These are phyloP conservation scores for Heptranchias perlo DNA, from an alignment of 2,113 vertebrate species.

Conservation along the genomic window DNA sequence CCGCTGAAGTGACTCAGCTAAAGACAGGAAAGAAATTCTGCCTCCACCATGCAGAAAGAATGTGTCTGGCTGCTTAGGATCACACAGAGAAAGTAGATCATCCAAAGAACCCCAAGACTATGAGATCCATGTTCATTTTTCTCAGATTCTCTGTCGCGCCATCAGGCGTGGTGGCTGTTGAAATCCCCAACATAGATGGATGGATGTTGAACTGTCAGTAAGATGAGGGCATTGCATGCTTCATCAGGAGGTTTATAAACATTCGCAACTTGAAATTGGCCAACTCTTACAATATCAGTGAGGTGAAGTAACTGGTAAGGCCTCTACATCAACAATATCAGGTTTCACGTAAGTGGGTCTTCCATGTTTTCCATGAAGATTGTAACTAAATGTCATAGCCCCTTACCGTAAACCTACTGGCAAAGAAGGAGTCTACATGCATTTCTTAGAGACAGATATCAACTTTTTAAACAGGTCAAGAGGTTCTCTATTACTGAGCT, in stretches of 20 bases:
- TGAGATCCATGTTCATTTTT: not conserved
- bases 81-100: no score
- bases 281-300: not conserved
- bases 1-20: not conserved
- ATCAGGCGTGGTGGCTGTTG: not conserved
- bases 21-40: not conserved
- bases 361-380: not conserved
- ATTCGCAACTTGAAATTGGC: not conserved
- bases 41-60: not conserved
- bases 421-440: not conserved
- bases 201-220: not conserved
- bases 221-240: not conserved
- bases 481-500: not conserved
- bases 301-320: not conserved
- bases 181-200: not conserved
- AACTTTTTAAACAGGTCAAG: not conserved
- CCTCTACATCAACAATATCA: not conserved
- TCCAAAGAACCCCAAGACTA: not conserved
- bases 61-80: not conserved
- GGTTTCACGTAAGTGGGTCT: not conserved
- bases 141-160: not conserved
- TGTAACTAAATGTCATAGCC: not conserved
- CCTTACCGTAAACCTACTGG: not conserved
- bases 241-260: not conserved
- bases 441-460: not conserved